These are phyloP conservation scores for Scarus forsteni DNA, from an alignment of 2,797 vertebrate species.

Conservation along the genomic window DNA sequence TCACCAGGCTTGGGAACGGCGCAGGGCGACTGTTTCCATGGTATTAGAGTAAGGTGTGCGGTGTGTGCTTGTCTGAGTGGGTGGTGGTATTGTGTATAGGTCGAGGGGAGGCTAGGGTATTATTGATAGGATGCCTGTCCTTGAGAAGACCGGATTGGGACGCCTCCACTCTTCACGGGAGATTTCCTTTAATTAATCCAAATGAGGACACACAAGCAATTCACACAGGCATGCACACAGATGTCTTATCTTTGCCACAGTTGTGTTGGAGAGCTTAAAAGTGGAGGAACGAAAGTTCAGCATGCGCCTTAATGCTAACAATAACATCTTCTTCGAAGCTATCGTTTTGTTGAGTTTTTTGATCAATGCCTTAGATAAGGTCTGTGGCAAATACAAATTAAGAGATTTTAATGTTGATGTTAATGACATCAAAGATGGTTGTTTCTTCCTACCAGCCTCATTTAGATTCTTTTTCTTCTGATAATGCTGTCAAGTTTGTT, in stretches of 20 bases:
- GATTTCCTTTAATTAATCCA: conserved; percentile 83
- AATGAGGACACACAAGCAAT: conserved; percentile 59
- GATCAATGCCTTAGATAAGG: too few species aligned
- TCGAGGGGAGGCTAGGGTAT: conserved; percentile 51
- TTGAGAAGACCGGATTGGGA: conserved; percentile 72
- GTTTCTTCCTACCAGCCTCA: too few species aligned
- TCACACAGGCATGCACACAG: conserved; percentile 23
- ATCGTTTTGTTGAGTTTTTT: too few species aligned
- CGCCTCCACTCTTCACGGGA: conserved; percentile 72
- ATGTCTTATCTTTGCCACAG: conserved; percentile 12
- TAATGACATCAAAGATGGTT: too few species aligned
- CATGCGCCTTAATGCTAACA: not conserved
- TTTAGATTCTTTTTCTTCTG: too few species aligned
- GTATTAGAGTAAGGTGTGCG: conserved; percentile 50
- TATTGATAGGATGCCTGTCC: conserved; percentile 76
- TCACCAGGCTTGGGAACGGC: conserved; percentile 61
- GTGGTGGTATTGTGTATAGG: conserved; percentile 41
- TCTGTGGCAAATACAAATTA: too few species aligned
- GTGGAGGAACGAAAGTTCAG: not conserved
- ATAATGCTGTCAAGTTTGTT: too few species aligned
- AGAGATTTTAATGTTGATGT: too few species aligned
- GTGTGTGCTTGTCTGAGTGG: conserved; percentile 38
- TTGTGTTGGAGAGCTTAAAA: conserved; percentile 13
- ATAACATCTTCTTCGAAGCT: not conserved
- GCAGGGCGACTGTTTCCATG: conserved; percentile 75